Conservation (phyloP, 2,888 invertebrate genomes). For the Dione juno region DNA sequence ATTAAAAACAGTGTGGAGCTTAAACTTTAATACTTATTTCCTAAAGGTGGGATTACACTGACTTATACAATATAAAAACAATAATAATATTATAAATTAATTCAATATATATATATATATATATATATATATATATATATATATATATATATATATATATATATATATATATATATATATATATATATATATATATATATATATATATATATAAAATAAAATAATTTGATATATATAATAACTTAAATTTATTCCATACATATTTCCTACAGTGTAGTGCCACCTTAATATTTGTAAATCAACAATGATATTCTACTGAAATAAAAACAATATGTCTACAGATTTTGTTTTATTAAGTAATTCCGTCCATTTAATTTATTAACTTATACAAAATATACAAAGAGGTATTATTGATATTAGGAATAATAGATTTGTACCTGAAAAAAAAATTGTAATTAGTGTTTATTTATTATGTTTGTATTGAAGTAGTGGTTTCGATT, state of each 20-base stretch:
- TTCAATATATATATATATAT: too few relatives aligned
- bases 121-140: too few relatives aligned
- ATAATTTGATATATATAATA: not conserved
- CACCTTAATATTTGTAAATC: constrained; percentile 42
- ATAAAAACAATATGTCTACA: constrained; percentile 57
- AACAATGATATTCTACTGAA: constrained; percentile 55
- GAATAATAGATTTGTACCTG: constrained; percentile 13
- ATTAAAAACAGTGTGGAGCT: constrained; percentile 25
- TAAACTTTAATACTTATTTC: constrained; percentile 16
- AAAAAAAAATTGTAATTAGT: constrained; percentile 1
- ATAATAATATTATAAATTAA: not conserved
- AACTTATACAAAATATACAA: constrained; percentile 48
- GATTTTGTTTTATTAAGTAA: constrained; percentile 59
- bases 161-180: too few relatives aligned
- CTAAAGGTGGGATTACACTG: constrained; percentile 24
- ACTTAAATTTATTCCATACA: not conserved
- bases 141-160: too few relatives aligned
- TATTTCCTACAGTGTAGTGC: constrained; percentile 30
- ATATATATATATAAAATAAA: too few relatives aligned
- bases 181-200: too few relatives aligned
- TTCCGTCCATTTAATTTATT: constrained; percentile 31
- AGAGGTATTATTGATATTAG: constrained; percentile 35
- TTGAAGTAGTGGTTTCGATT: too few relatives aligned
- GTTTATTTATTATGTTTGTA: too few relatives aligned
- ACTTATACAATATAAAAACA: not conserved